phyloP scores from a whole-genome alignment of 1,140 invertebrate genomes.

The Lepidostoma basale region DNA sequence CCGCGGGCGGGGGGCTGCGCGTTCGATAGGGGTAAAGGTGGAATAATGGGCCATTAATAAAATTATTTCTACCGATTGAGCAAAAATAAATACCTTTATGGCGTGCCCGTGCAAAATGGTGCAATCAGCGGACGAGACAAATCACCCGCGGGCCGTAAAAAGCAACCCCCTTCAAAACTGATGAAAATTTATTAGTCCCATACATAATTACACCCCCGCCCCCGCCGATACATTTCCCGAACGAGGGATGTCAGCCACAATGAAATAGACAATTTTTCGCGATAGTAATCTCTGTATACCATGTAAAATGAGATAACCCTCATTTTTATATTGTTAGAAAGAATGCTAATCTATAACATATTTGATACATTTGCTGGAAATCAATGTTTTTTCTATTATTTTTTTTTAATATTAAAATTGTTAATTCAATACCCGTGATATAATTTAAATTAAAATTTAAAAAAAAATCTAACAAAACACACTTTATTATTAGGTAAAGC shows the following conservation, averaged over 20 bases:
- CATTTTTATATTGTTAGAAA: background rate
- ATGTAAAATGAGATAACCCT: background rate
- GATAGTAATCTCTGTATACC: slow-evolving; percentile 23
- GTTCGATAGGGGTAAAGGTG: too few species aligned
- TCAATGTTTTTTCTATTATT: too few species aligned
- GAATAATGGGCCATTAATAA: background rate
- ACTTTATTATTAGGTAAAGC: too few species aligned
- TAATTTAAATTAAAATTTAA: too few species aligned
- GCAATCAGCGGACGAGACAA: slow-evolving; percentile 17
- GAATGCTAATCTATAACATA: background rate
- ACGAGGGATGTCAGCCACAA: background rate
- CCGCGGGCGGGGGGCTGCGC: too few species aligned
- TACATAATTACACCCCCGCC: slow-evolving; percentile 15
- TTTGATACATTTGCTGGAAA: too few species aligned
- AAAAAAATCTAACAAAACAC: too few species aligned
- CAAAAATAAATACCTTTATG: slow-evolving; percentile 5
- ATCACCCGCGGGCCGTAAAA: background rate
- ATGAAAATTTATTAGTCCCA: slow-evolving; percentile 21
- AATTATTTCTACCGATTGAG: background rate
- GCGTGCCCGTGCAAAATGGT: slow-evolving; percentile 6
- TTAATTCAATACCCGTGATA: too few species aligned
- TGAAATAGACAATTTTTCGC: slow-evolving; percentile 24
- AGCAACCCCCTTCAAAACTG: slow-evolving; percentile 14
- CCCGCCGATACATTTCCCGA: slow-evolving; percentile 15
- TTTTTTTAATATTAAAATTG: too few species aligned